Evolutionary conservation across 2,113 vertebrate genomes (phyloP).

Genomic region (Capreolus pygargus): DNA sequence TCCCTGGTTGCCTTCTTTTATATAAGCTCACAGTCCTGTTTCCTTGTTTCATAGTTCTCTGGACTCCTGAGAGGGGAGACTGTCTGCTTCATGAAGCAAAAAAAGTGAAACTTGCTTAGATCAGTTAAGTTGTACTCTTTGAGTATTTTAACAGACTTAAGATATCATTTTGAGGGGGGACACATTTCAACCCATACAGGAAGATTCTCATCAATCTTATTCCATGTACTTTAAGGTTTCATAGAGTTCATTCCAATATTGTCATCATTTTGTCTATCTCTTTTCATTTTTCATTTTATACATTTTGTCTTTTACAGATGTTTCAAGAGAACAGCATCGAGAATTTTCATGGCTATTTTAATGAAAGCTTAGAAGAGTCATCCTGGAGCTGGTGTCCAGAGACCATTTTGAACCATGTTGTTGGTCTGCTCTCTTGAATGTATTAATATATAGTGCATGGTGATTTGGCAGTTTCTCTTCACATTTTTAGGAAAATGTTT

Average conservation of each 20-base stretch:
- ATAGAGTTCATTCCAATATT: background rate
- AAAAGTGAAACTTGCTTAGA: background rate
- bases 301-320: background rate
- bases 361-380: background rate
- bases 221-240: background rate
- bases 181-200: background rate
- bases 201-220: background rate
- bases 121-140: background rate
- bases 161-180: background rate
- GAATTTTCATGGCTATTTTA: background rate
- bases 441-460: background rate
- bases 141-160: background rate
- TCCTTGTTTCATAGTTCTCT: background rate
- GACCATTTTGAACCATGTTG: background rate
- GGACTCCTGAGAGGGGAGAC: background rate
- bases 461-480: background rate
- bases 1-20: background rate
- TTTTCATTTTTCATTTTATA: background rate
- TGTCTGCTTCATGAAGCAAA: background rate
- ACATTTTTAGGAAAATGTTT: background rate
- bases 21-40: background rate
- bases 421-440: background rate
- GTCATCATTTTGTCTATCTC: background rate
- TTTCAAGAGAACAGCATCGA: too few relatives aligned
- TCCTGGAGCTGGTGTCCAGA: background rate